Evolutionary conservation across 2,797 vertebrate species (phyloP), one percentile per base, ranked within the genome.

Genomic region (Mormyrus hasselquistii): DNA sequence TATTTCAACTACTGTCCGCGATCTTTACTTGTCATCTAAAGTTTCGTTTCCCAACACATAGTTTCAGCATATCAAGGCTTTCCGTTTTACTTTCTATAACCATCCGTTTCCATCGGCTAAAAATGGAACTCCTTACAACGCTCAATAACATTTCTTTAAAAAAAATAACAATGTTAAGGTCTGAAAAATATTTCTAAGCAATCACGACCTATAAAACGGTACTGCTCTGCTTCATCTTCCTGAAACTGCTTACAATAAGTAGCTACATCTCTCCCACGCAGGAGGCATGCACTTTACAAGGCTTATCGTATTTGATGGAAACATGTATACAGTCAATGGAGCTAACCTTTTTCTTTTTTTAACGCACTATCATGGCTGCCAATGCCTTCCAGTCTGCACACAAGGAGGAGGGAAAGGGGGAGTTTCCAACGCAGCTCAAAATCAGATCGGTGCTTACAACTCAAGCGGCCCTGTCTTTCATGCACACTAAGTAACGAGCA

Each of bases 281-380:
- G 55, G 25, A 55, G 53, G 14, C 25, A 55, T 55, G 12, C 9
- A 86, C 41, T 82, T 53, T 10, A 82, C 19, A 55, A 53, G n/a
- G 49, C 12, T 29, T 16, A 14, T 53, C 14, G 25, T 49, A 55
- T 25, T 53, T 53, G 50, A 53, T 86, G 49, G 84, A 55, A 53
- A 86, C 29, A 86, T 55, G 49, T 52, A 34, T 25, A 29, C 47
- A 34, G 49, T 86, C 50, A 53, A 52, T 55, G 49, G 6, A 52
- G 25, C 50, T 16, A 49, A 22, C 25, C 41, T 50, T 50, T 50
- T 25, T 22, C 8, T 47, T 41, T 83, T 29, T 55, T 53, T 19
- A 55, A 86, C 50, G 84, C 84, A 19, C 50, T 38, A 86, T 86
- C 49, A 86, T 86, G 84, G 84, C 84, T 86, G 84, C 84, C 84